Evolutionary conservation across 37 sponge, comb jelly and placozoan genomes (phyloP), one percentile per base, ranked within the genome.

Genomic region (Halichondria panicea): DNA sequence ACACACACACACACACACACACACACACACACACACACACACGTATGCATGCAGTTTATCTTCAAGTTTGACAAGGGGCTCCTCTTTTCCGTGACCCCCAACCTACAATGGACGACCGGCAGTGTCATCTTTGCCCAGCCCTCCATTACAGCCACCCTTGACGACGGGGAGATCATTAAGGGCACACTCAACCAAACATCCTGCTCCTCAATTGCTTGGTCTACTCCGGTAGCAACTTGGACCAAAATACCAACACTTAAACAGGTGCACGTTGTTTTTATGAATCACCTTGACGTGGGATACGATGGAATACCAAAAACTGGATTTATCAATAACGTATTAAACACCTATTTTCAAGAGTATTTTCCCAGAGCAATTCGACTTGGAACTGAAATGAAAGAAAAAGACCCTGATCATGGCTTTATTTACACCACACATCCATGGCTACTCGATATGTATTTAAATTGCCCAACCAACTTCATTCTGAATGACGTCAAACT

Each of bases 361-460:
- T 91, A 91, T 56, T 91, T 91, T 59, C 80, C 87, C 15, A 54
- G 76, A 24, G 83, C 83, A 28, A 60, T 81, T 1, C 41, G 66
- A 38, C 66, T 82, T 22, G 80, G 79, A 0, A 44, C 39, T n/a
- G 68, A 33, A 3, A 58, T 86, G 24, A n/a, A 68, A 1, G 31
- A 43, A 42, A 4, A 24, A n/a, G 42, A 63, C 3, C 59, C 54
- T 0, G 25, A 70, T n/a, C 66, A 59, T 9, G 32, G 80, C 22
- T 84, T 90, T 66, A 80, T 90, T 7, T 90, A 84, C 70, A 84
- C 84, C 53, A 90, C 86, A 52, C 91, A 86, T 34, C 79, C 92
- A 5, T 91, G 87, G 82, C 77, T 91, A 42, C 43, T 91, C 7
- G 34, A 57, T 74, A 40, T 91, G 55, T 91, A 91, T 75, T 21